Base-by-base conservation (phyloP, 2,113 vertebrate species). In the Perca fluviatilis region DNA sequence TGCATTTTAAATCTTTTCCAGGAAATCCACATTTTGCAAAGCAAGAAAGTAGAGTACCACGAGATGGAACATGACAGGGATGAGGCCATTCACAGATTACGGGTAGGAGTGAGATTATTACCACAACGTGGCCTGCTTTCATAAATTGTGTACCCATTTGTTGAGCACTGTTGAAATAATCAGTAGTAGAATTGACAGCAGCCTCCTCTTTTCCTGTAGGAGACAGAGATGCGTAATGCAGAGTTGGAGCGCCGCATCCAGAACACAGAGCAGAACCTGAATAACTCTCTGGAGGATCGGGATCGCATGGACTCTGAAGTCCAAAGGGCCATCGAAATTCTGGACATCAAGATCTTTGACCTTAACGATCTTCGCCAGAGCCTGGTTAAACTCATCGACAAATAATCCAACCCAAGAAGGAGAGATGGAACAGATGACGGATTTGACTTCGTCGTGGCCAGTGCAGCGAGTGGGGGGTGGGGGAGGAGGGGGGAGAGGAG, bases 331-430 rank as follows among this genome's bases (percentile, higher is more conserved):
- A 95, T 97, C 0, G 97, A 99, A 89, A 95, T 98, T 74, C 95
- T 99, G 91, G 98, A 99, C 13, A 95, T 97, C 91, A 98, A 99
- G 94, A 96, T 99, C 68, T 97, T 97, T 23, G 98, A 99, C 93
- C 96, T 99, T 54, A 97, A 96, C 0, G 98, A 99, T 90, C 94
- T 99, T 16, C 94, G 98, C 0, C 97, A 98, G 92, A 97, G 96
- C 81, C 94, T 99, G 64, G 96, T 97, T 74, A 97, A 98, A 88
- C 96, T 99, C 77, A 91, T 98, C 0, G 97, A 97, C 77, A 96
- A 96, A 82, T 96, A 90, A 36, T 33, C 7, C 18, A 46, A 50
- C 7, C 30, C 23, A 10, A 16, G 18, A 30, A 25, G 61, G 25
- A 79, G 47, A 60, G 56, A 60, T 5, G 30, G 60, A 70, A n/a